Evolutionary conservation across 1,140 invertebrate genomes (phyloP).

Genomic region (Ceratosolen solmsi): DNA sequence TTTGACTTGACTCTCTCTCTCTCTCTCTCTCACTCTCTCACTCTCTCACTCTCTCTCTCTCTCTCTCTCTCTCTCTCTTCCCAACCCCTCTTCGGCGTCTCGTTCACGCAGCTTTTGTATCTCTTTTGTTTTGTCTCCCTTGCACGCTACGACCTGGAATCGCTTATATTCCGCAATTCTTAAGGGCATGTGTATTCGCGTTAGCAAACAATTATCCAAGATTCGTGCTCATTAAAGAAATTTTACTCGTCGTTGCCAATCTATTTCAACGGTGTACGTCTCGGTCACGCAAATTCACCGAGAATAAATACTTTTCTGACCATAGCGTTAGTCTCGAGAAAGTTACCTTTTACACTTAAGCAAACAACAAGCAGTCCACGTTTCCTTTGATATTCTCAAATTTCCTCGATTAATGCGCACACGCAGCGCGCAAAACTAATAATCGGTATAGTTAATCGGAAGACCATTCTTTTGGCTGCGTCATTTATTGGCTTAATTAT

Average conservation of each 20-base stretch:
- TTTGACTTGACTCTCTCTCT: slow-evolving; percentile 63
- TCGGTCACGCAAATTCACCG: too few relatives aligned
- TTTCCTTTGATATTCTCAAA: too few relatives aligned
- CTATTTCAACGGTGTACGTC: too few relatives aligned
- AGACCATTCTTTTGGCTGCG: not conserved
- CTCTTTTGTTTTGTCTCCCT: slow-evolving; percentile 25
- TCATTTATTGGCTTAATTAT: not conserved
- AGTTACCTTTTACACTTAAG: too few relatives aligned
- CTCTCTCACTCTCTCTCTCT: slow-evolving; percentile 53
- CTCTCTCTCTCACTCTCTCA: slow-evolving; percentile 54
- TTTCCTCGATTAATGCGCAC: too few relatives aligned
- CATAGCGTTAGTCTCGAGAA: too few relatives aligned
- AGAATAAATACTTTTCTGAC: too few relatives aligned
- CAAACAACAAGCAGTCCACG: too few relatives aligned
- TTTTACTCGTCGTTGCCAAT: not conserved
- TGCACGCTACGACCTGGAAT: not conserved
- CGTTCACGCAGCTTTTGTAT: too few relatives aligned
- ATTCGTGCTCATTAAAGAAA: not conserved
- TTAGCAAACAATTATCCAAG: not conserved
- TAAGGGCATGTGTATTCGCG: not conserved
- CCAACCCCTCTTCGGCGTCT: not conserved
- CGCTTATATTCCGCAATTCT: not conserved
- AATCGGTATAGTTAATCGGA: not conserved
- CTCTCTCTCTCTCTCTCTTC: slow-evolving; percentile 12
- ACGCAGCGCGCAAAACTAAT: too few relatives aligned